These are phyloP conservation scores for Lepidiolamprologus cunningtoni DNA, from an alignment of 2,113 vertebrate genomes.

Conservation along the genomic window DNA sequence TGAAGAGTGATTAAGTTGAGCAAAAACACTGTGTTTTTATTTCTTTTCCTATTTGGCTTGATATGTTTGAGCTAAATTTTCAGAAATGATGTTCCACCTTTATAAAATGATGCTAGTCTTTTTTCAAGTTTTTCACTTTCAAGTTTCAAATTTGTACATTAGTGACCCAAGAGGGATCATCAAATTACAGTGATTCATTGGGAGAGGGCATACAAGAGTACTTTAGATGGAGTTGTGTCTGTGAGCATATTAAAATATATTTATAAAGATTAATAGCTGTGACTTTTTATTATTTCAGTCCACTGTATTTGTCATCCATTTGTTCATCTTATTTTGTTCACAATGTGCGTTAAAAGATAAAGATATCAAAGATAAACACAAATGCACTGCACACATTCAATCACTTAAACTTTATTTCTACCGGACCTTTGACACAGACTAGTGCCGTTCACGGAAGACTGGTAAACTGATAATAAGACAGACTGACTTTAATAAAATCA, in stretches of 20 bases:
- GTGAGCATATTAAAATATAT: not conserved
- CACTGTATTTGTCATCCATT: fast-evolving
- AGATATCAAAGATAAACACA: not conserved
- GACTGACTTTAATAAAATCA: not conserved
- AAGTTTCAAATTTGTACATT: not conserved
- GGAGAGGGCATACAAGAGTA: not conserved
- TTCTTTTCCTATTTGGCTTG: not conserved
- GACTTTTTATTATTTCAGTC: not conserved
- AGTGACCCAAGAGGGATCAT: not conserved
- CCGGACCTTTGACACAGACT: not conserved
- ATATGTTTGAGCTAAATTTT: not conserved
- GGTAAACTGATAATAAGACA: not conserved
- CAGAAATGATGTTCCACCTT: not conserved
- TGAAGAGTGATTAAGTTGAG: not conserved
- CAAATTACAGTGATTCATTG: not conserved
- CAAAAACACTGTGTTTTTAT: not conserved
- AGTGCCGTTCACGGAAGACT: not conserved
- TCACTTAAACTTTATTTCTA: not conserved
- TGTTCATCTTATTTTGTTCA: not conserved
- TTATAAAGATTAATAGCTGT: not conserved
- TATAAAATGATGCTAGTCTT: not conserved
- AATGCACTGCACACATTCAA: not conserved
- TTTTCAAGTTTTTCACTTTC: not conserved
- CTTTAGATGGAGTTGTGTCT: not conserved
- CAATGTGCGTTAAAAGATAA: not conserved